Evolutionary conservation across 2,113 vertebrate genomes (phyloP), one percentile per base, ranked within the genome.

Genomic region (Xenopus laevis): DNA sequence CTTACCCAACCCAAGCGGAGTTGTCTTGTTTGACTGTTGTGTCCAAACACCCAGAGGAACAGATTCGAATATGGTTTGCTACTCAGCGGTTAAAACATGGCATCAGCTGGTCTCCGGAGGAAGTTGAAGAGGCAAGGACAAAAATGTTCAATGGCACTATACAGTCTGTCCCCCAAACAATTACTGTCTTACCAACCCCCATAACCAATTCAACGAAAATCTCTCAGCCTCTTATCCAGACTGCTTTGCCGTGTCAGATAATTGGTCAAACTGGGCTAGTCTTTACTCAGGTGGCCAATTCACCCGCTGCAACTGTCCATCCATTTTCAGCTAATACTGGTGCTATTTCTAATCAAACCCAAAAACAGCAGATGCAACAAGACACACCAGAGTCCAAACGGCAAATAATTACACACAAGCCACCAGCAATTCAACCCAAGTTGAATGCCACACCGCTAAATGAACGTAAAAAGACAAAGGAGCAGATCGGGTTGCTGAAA

Each of bases 61-160:
- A 98, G 81, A 99, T 99, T 79, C 92, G 97, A 80, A 95, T 98
- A 73, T 99, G 98, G 98, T 99, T 99, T 78, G 97, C 96, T 68
- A 97, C 95, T 0, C 98, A 98, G 62, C 92, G 98, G 78, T 84
- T 99, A 77, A 98, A 98, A 79, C 96, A 98, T 0, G 98, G 98
- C 58, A 99, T 99, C 81, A 99, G 97, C 84, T 99, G 98, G 98
- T 98, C 98, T 60, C 97, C 98, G 0, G 98, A 99, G 81, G 98
- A 99, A 84, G 97, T 99, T n/a, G 98, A 99, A 76, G 98, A 98
- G 81, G 97, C 98, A 20, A 91, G 98, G 71, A 98, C 98, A 82
- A 98, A 99, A 86, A 98, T 99, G 97, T 98, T 99, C 74, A 98
- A 98, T 0, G 97, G 97, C 58, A 98, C 98, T 23, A 98, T 99